Conservation (phyloP, 2,888 invertebrate genomes). For the Xanthorhoe spadicearia region DNA sequence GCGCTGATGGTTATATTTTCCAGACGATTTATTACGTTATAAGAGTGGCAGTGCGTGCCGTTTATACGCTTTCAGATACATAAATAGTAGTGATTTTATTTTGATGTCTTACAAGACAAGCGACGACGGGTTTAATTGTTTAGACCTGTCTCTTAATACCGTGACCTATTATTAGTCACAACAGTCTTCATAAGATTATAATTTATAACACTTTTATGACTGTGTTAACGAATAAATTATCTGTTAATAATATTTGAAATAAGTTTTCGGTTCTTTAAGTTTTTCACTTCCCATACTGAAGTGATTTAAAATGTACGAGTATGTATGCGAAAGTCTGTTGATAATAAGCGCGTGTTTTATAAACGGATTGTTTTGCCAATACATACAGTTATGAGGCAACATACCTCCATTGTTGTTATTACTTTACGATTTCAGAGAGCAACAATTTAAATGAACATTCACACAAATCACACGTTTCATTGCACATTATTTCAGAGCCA, state of each 20-base stretch:
- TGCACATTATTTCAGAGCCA: constrained; percentile 73
- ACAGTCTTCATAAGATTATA: constrained; percentile 62
- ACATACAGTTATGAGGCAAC: constrained; percentile 35
- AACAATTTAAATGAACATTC: constrained; percentile 54
- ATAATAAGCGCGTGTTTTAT: constrained; percentile 18
- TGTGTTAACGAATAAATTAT: constrained; percentile 46
- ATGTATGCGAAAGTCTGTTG: constrained; percentile 11
- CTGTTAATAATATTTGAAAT: constrained; percentile 42
- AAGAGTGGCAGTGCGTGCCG: constrained; percentile 75
- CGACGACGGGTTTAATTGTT: constrained; percentile 81
- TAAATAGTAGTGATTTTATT: constrained; percentile 84
- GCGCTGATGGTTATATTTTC: constrained; percentile 83
- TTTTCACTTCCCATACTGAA: not conserved
- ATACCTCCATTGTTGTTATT: constrained; percentile 45
- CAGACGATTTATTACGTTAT: constrained; percentile 84
- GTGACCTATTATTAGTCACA: constrained; percentile 72
- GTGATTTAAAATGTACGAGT: not conserved
- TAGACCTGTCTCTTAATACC: constrained; percentile 70
- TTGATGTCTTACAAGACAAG: constrained; percentile 82
- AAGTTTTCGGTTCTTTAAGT: constrained; percentile 12
- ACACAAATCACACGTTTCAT: constrained; percentile 72
- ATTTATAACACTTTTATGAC: constrained; percentile 54
- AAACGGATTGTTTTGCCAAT: constrained; percentile 31
- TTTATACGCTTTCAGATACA: constrained; percentile 80
- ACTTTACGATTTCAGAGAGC: constrained; percentile 46